Evolutionary conservation across 2,113 vertebrate genomes (phyloP).

Genomic region (Cyanoliseus patagonus): DNA sequence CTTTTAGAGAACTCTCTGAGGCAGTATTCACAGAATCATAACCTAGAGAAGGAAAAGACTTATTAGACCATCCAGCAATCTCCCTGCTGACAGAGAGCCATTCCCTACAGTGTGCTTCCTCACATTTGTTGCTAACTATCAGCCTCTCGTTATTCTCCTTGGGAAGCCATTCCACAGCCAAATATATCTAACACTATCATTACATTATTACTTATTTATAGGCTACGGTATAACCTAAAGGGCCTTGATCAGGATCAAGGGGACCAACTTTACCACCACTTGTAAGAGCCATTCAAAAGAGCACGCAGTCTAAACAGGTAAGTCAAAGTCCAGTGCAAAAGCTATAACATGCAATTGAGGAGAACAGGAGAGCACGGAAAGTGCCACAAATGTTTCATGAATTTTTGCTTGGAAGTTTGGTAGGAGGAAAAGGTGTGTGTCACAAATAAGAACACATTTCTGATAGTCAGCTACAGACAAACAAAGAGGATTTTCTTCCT

Average conservation of each 20-base stretch:
- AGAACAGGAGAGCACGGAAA: not conserved
- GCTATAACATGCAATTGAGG: not conserved
- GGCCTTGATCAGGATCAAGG: conserved; percentile 6
- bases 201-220: conserved; percentile 57
- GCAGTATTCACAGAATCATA: conserved; percentile 50
- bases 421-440: not conserved
- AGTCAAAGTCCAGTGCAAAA: not conserved
- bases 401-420: not conserved
- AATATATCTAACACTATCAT: conserved; percentile 16
- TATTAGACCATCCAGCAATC: conserved; percentile 40
- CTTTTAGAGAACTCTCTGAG: conserved; percentile 23
- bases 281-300: not conserved
- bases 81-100: conserved; percentile 1
- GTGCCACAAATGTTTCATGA: not conserved
- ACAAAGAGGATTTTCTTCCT: not conserved
- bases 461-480: not conserved
- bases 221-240: not conserved
- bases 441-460: not conserved
- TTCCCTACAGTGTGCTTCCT: conserved; percentile 37
- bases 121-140: conserved; percentile 35
- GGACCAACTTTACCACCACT: not conserved
- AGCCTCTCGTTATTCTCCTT: conserved; percentile 5
- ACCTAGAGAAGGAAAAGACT: conserved; percentile 52
- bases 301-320: not conserved
- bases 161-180: conserved; percentile 40